These are phyloP conservation scores for Odontamblyopus rebecca DNA, from an alignment of 2,797 vertebrate genomes.

Conservation along the genomic window DNA sequence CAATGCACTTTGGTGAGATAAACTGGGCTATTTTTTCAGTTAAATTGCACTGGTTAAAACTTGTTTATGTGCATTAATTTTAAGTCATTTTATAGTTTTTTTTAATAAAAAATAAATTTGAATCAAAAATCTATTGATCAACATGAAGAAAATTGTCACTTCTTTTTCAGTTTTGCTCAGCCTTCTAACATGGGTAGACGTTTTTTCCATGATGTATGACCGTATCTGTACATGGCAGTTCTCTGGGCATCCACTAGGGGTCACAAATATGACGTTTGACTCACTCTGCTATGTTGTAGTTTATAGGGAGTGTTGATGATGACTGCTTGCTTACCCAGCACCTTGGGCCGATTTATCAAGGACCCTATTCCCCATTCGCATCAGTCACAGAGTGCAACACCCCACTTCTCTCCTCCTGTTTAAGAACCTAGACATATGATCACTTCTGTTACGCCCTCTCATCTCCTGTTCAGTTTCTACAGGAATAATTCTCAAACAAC, in stretches of 20 bases:
- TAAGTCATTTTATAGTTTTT: no score
- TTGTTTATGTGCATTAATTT: no score
- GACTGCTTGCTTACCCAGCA: constrained; percentile 63
- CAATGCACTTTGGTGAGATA: no score
- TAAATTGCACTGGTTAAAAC: no score
- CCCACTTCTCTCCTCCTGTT: constrained; percentile 32
- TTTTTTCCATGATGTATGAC: not conserved
- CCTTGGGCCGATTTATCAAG: constrained; percentile 61
- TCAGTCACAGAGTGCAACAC: constrained; percentile 55
- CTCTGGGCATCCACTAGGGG: constrained; percentile 57
- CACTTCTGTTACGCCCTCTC: constrained; percentile 28
- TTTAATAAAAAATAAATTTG: no score
- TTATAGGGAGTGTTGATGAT: constrained; percentile 32
- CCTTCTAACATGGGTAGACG: no score
- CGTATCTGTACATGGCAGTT: constrained; percentile 10
- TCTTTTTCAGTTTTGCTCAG: no score
- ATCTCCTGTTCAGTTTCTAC: constrained; percentile 31
- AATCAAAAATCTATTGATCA: no score
- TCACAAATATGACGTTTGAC: constrained; percentile 29
- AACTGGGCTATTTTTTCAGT: no score
- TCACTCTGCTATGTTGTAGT: constrained; percentile 24
- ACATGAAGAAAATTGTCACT: no score
- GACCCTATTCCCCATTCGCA: constrained; percentile 43
- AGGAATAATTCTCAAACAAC: constrained; percentile 16
- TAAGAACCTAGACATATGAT: constrained; percentile 21